Evolutionary conservation across 1,140 invertebrate genomes (phyloP), one percentile per base, ranked within the genome.

Genomic region (Drosophila carrolli): DNA sequence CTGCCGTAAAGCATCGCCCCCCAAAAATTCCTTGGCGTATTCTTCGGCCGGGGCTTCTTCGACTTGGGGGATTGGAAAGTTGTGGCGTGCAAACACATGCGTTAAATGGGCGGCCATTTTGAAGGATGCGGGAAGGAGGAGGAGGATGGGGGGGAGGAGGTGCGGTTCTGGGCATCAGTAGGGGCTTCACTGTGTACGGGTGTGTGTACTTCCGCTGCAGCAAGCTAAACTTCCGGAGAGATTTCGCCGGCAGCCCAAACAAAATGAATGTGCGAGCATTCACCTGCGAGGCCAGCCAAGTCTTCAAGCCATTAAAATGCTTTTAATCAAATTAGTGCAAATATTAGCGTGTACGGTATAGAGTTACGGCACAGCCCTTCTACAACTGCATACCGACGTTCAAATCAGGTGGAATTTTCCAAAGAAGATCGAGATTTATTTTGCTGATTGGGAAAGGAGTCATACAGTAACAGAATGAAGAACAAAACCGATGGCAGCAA

Each of bases 251-350:
- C 51, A 60, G 13, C 38, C 56, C 76, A 56, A 75, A 59, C 62
- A 75, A 74, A 78, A 74, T 37, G 62, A 57, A 71, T 72, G 60
- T 71, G 58, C 72, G 57, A 66, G 55, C 73, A 75, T 83, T 86
- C 89, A 78, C 83, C 84, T 77, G 63, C 37, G 75, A 60, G 54
- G 71, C 76, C 76, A 38, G 41, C 62, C 67, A 51, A 84, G 79
- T 73, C 61, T 75, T 71, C 61, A 75, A 74, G 80, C 80, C 84
- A 88, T 89, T 88, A 89, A 88, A 88, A 88, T 77, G 84, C 76
- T 88, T 88, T 88, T 88, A 88, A 88, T 88, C 84, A 88, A 88
- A 88, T 88, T 84, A 84, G 67, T 84, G 76, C 54, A 84, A 89
- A 88, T 84, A 89, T 89, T 81, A 83, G 75, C 56, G 71, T 29